Evolutionary conservation across 1,140 invertebrate species (phyloP), one percentile per base, ranked within the genome.

Genomic region (Colletes latitarsis): DNA sequence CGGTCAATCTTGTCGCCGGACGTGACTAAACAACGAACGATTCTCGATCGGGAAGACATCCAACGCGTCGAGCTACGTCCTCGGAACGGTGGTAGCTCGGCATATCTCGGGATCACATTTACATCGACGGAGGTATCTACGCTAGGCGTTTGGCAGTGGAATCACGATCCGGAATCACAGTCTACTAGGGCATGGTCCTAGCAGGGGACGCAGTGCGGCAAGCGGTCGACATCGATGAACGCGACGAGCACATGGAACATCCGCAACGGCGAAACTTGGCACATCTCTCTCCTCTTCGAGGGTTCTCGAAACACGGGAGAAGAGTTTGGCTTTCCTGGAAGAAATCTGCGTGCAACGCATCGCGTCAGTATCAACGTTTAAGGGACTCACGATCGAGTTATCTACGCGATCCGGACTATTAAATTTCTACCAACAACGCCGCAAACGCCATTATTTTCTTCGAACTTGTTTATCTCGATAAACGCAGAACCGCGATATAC

Each of bases 71-170:
- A 55, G 60, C 52, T 60, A n/a, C 60, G 58, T 55, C 41, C 66
- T 68, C 14, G 15, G 19, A 4, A 55, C 49, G 41, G 52, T 12
- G 49, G 49, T 39, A 52, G 66, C 30, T 49, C 67, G 66, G n/a
- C 80, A 82, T 30, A 30, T 82, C 67, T 70, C 49, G 57, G 17
- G 17, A 53, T 81, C 76, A 14, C n/a, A 14, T 46, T 72, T 39
- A 15, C 19, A 4, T 58, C 5, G 43, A 19, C 12, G 4, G n/a
- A 6, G 4, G 64, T 21, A 17, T 70, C 10, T 14, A 64, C 12
- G 30, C 19, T 75, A 58, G 30, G 53, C 46, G 67, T 46, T 85
- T 86, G 85, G 84, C 84, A 86, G 84, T 86, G 75, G 75, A 43
- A 82, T 79, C 75, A 60, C 83, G 46, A 21, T 15, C 52, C 52